Base-by-base conservation (phyloP, 2,888 invertebrate species). In the Agrypnus murinus region DNA sequence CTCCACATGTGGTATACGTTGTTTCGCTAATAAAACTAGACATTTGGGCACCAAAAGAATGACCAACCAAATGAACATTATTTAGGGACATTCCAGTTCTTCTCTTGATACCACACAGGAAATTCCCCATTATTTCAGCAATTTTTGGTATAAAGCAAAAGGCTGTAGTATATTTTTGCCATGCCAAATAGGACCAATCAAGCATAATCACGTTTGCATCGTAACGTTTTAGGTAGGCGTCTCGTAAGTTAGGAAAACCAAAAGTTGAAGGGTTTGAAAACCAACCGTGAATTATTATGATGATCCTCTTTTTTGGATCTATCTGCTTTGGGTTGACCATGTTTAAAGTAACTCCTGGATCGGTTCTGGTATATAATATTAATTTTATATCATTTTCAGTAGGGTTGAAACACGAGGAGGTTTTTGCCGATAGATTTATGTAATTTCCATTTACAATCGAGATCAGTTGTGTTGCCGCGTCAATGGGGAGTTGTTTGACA, bases 1-100 rank as follows among this genome's bases (percentile, higher is more conserved):
- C 14, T 0, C 74, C 73, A 17, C 77, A 77, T 31, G 15, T 14
- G 15, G 75, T 65, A 31, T 66, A 65, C 10, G 81, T 63, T 25
- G 65, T 58, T 75, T 83, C 79, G 1, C 80, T 81, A 5, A 80
- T 78, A 58, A 81, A 80, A 25, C 79, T 82, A 6, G 81, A 79
- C 38, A 83, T 70, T 68, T 83, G 83, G 0, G 80, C 75, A 0
- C 84, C 84, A 48, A 84, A 69, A 10, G 83, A 83, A 73, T 84
- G 83, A 0, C 82, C 84, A 9, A 84, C 74, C 7, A 84, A 10
- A 69, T 84, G 84, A 0, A 81, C 46, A 7, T 8, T 14, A 6
- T 43, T 25, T 15, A 65, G 45, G 15, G n/a, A 1, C 4, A 57
- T n/a, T 0, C 12, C 34, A 1, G 1, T 17, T 12, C 40, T 1